phyloP scores from a whole-genome alignment of 2,113 vertebrate genomes.

The Megaleporinus macrocephalus region DNA sequence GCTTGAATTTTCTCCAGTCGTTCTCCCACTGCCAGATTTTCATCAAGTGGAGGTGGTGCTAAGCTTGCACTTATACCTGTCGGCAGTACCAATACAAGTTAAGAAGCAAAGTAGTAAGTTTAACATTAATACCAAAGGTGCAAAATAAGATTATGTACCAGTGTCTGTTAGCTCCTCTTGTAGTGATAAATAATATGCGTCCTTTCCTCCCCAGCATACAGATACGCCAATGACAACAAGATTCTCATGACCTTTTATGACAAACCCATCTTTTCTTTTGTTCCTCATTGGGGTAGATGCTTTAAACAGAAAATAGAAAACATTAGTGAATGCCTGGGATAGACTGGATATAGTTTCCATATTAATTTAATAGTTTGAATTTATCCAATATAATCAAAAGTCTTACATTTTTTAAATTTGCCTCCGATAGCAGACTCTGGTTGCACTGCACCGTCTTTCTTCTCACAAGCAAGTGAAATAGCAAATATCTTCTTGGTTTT shows the following conservation, averaged over 20 bases:
- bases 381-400: too few species aligned
- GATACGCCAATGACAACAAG: slow-evolving; percentile 87
- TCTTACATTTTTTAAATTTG: slow-evolving; percentile 84
- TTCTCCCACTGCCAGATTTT: slow-evolving; percentile 80
- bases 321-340: background rate
- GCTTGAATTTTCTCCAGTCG: slow-evolving; percentile 80
- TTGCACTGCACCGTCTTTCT: slow-evolving; percentile 63
- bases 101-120: too few species aligned
- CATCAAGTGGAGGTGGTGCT: slow-evolving; percentile 89
- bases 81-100: slow-evolving; percentile 33
- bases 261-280: slow-evolving; percentile 79
- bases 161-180: slow-evolving; percentile 81
- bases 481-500: slow-evolving; percentile 83
- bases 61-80: slow-evolving; percentile 88
- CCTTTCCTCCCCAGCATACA: slow-evolving; percentile 93
- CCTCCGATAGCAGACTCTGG: slow-evolving; percentile 77
- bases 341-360: background rate
- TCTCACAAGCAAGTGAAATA: slow-evolving; percentile 89
- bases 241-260: slow-evolving; percentile 78
- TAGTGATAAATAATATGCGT: slow-evolving; percentile 93
- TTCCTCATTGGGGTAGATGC: slow-evolving; percentile 50
- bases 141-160: slow-evolving; percentile 72
- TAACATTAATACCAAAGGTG: too few species aligned
- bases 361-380: background rate
- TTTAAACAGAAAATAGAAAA: slow-evolving; percentile 52